Evolutionary conservation across 2,888 invertebrate species (phyloP).

Genomic region (Ellobium chinense): DNA sequence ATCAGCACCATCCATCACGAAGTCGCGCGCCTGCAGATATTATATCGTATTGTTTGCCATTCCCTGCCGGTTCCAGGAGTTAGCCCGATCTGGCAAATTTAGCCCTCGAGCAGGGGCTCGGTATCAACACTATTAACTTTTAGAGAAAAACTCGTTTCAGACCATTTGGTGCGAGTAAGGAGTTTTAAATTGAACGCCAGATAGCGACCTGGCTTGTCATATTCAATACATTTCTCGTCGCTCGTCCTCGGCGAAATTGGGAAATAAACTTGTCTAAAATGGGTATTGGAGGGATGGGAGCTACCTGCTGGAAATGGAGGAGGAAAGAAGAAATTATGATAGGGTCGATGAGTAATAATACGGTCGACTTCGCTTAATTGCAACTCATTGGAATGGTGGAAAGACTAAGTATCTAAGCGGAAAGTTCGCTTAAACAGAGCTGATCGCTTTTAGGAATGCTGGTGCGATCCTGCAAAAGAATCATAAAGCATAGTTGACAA

Average conservation of each 20-base stretch:
- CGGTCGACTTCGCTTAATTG: too few relatives aligned
- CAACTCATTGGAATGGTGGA: too few relatives aligned
- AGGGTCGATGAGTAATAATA: too few relatives aligned
- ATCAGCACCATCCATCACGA: constrained; percentile 36
- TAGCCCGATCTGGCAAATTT: constrained; percentile 29
- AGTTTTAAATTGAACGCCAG: constrained; percentile 24
- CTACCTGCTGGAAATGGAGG: too few relatives aligned
- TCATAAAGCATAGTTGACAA: too few relatives aligned
- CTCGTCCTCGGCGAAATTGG: neutral
- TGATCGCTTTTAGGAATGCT: too few relatives aligned
- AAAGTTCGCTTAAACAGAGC: too few relatives aligned
- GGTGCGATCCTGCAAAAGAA: too few relatives aligned
- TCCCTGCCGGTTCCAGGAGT: constrained; percentile 11
- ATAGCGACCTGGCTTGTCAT: constrained; percentile 6
- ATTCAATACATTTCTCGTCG: constrained; percentile 10
- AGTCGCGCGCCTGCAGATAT: constrained; percentile 35
- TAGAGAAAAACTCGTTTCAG: constrained; percentile 20
- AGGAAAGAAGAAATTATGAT: too few relatives aligned
- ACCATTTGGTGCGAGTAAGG: constrained; percentile 9
- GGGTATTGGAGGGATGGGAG: neutral
- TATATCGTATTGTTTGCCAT: constrained; percentile 40
- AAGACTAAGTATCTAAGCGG: too few relatives aligned
- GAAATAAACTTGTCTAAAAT: neutral
- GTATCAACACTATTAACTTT: constrained; percentile 23
- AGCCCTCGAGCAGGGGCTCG: constrained; percentile 3